phyloP scores from a whole-genome alignment of 2,797 vertebrate genomes.

The Betta splendens region DNA sequence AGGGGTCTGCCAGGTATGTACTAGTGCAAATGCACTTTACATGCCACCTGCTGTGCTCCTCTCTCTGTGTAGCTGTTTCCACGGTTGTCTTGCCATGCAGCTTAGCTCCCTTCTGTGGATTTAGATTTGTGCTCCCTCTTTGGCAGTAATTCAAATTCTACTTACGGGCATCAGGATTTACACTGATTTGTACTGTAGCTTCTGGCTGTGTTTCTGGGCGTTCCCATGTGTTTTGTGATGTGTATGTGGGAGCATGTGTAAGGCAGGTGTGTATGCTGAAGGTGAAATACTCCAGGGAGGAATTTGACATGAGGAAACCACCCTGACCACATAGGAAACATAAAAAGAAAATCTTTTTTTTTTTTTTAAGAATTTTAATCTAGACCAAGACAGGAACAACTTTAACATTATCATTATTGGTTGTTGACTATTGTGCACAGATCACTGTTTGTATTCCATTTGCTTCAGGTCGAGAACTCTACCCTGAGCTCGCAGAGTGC shows the following conservation, averaged over 20 bases:
- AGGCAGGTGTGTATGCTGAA: conserved; percentile 1
- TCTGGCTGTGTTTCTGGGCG: conserved; percentile 12
- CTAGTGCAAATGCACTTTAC: too few relatives aligned
- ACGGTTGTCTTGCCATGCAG: too few relatives aligned
- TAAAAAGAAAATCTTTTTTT: conserved; percentile 46
- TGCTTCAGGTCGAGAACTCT: conserved; percentile 92
- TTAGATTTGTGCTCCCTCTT: conserved; percentile 48
- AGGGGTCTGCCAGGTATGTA: too few relatives aligned
- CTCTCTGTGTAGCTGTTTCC: conserved; percentile 13
- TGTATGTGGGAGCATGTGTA: neutral
- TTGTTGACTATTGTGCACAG: too few relatives aligned
- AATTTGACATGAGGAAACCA: conserved; percentile 30
- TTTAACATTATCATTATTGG: neutral
- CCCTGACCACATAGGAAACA: conserved; percentile 44
- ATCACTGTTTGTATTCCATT: neutral
- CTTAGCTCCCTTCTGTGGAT: conserved; percentile 46
- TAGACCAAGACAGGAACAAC: too few relatives aligned
- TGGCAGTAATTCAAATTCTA: conserved; percentile 58
- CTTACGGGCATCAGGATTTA: conserved; percentile 53
- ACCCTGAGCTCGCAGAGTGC: conserved; percentile 92
- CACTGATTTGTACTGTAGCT: conserved; percentile 31
- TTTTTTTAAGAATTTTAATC: too few relatives aligned
- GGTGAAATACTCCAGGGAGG: conserved; percentile 6
- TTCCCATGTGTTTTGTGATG: neutral
- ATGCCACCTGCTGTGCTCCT: too few relatives aligned